Evolutionary conservation across 1,140 invertebrate species (phyloP), one percentile per base, ranked within the genome.

Genomic region (Solenopsis fugax): DNA sequence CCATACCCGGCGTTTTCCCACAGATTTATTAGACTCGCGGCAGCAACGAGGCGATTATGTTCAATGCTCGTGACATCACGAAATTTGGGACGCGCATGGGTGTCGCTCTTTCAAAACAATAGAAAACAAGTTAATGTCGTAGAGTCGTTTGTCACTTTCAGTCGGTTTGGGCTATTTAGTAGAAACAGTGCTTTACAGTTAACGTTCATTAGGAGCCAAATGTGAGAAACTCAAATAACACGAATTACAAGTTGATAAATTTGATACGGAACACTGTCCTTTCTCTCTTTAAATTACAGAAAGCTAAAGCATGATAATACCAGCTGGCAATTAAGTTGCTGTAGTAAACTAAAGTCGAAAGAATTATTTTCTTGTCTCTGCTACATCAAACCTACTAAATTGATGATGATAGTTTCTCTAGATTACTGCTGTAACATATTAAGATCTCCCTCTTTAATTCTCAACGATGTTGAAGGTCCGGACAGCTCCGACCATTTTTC

Each of bases 1-100:
- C 73, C 78, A 24, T 60, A 64, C 86, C 21, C 56, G 24, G 10
- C 52, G 34, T 78, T 90, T 90, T 90, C 89, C 34, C 86, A 86
- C 86, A 60, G 12, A 78, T 29, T 78, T 78, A 34, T 87, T 69
- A 58, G 18, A 45, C 5, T 10, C 56, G 41, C 37, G 54, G 34
- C 76, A 71, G 78, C 48, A 72, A 75, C 45, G 9, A 62, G 10
- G 56, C 21, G 76, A 24, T 50, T n/a, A 67, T 48, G 45, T 45
- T 78, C 5, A 24, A 52, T 21, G 60, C 76, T 65, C 45, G 48
- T 60, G 58, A 58, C 75, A 62, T 69, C 37, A 64, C 21, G 65
- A 73, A 56, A 58, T 54, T 82, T 48, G 0, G 16, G 45, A 45
- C 37, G 12, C 16, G 50, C 62, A 50, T 50, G n/a, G 77, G 13